Evolutionary conservation across 2,797 vertebrate genomes (phyloP), one percentile per base, ranked within the genome.

Genomic region (Eidolon dupreanum): DNA sequence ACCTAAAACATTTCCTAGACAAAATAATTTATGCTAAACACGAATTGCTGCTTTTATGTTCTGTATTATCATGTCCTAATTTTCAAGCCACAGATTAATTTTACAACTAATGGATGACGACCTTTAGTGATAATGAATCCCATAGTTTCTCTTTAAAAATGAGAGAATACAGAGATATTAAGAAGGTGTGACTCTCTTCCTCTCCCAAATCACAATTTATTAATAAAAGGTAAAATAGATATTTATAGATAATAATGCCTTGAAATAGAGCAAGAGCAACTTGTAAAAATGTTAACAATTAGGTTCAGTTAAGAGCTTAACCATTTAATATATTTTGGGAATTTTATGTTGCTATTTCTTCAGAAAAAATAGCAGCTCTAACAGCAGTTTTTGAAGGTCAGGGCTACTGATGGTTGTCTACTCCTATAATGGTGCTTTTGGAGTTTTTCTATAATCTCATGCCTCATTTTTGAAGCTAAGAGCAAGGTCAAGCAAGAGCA

Each of bases 331-430:
- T 75, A 65, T 63, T 90, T 95, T 73, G 38, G 75, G 16, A 46
- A 86, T 75, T 94, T 78, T 87, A 68, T 88, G 36, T 88, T 97
- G 28, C 15, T 71, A 66, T 65, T 74, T 26, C 28, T 92, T 96
- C 28, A 83, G 88, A 51, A 87, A 91, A 84, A 90, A 71, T 41
- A 87, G 43, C 53, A 95, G 55, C 22, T 82, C 55, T 68, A 55
- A 43, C 66, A 66, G 68, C 5, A 70, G 22, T 89, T 89, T 93
- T 36, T 68, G 17, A 77, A 84, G 7, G 33, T 85, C 19, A n/a
- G 15, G 28, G 24, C 26, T 53, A 3, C 41, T 61, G 31, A 68
- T 49, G 41, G n/a, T 55, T 5, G 49, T 86, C 55, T 91, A 31
- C 20, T 81, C 19, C 12, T 57, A 3, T 20, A 53, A 1, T 8